These are phyloP conservation scores for Oryzaephilus surinamensis DNA, from an alignment of 1,140 invertebrate species.

Conservation along the genomic window DNA sequence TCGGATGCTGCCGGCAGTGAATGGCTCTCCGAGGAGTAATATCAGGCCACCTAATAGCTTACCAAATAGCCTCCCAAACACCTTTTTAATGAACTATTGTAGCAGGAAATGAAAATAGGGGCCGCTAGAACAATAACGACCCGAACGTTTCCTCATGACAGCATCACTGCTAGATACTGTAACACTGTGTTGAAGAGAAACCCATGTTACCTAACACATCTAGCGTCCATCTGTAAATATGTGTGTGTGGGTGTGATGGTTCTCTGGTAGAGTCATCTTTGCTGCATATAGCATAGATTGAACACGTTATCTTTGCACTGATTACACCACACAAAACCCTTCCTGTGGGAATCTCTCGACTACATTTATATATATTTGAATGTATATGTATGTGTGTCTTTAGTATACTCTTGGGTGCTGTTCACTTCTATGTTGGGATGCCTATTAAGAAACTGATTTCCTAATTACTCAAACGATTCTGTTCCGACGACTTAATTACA, in stretches of 20 bases:
- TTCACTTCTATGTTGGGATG: slow-evolving; percentile 22
- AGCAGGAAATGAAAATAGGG: slow-evolving; percentile 51
- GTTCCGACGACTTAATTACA: slow-evolving; percentile 22
- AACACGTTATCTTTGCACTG: slow-evolving; percentile 5
- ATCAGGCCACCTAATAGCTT: slow-evolving; percentile 53
- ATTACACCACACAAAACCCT: slow-evolving; percentile 23
- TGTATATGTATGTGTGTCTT: too few species aligned
- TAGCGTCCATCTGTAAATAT: too few species aligned
- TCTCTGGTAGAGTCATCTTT: too few species aligned
- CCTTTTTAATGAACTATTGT: slow-evolving; percentile 63
- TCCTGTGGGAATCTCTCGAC: slow-evolving; percentile 21
- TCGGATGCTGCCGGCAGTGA: slow-evolving; percentile 36
- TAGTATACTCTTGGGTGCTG: slow-evolving; percentile 19
- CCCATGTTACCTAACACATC: too few species aligned
- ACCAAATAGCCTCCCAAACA: slow-evolving; percentile 55
- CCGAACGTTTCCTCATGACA: slow-evolving; percentile 3
- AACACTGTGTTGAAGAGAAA: too few species aligned
- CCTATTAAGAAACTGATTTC: slow-evolving; percentile 28
- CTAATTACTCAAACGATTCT: slow-evolving; percentile 27
- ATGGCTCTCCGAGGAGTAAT: slow-evolving; percentile 52
- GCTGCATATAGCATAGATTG: too few species aligned
- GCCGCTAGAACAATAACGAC: slow-evolving; percentile 32
- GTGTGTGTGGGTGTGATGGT: too few species aligned
- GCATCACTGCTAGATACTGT: neutral
- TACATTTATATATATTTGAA: too few species aligned